Base-by-base conservation (phyloP, 2,888 invertebrate genomes). In the Blastobasis adustella region DNA sequence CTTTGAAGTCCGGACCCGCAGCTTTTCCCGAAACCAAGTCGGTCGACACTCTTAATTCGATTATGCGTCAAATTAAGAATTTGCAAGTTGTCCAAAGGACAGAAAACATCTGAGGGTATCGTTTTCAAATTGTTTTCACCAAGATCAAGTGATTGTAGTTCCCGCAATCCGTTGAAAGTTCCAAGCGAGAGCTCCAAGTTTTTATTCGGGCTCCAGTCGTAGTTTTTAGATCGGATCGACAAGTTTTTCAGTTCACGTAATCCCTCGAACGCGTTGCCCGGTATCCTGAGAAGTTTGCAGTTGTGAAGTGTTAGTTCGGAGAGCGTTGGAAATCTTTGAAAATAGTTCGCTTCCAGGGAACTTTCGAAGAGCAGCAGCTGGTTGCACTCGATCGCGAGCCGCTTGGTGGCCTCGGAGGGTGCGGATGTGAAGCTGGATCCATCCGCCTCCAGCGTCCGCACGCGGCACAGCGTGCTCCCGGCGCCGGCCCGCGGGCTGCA, bases 31-130 rank as follows among this genome's bases (percentile, higher is more conserved):
- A 95, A 92, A 23, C 96, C 95, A 52, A 96, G 86, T 53, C 93
- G 91, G 65, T 94, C 93, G 0, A 95, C 90, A 66, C 92, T 93
- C 65, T 93, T 92, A 39, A 97, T 91, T 61, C 92, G 92, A 82
- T 97, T 97, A 54, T 92, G 87, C 43, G 96, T 96, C 59, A 97
- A 76, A 85, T 97, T 97, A 39, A 97, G 83, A 61, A 92, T 90
- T 84, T 95, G 94, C 53, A 96, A 88, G 79, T 94, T 95, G 58
- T 92, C 91, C 73, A 96, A 81, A 5, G 93, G 92, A 79, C 96
- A 96, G 73, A 96, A 94, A 51, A 92, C 91, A 69, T 93, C 93
- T 45, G 93, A 92, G 0, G 96, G 96, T 69, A 96, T 80, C 37
- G 91, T 90, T 65, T 93, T 91, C 51, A 97, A 90, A 79, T 96